Base-by-base conservation (phyloP, 2,113 vertebrate species). In the Barnardius zonarius region DNA sequence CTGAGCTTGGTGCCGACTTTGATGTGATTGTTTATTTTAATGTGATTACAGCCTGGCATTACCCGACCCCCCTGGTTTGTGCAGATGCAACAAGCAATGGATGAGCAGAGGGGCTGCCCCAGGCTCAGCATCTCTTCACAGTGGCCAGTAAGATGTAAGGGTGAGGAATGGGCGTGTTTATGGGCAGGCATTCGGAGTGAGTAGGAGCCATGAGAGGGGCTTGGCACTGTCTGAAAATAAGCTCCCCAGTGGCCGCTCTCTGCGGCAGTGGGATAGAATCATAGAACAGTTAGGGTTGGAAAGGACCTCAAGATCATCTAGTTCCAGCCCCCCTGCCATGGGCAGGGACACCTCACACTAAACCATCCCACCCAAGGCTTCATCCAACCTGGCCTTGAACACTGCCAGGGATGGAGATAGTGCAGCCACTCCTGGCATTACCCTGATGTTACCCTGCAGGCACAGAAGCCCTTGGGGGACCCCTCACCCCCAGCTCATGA, bases 41-140 rank as follows among this genome's bases (percentile, higher is more conserved):
- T 3, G n/a, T 5, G 18, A 2, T 13, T 6, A 2, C 66, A 48
- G 67, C 15, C 49, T 7, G 30, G 24, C 6, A 41, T 5, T 20
- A 8, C 16, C 59, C 0, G 3, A 4, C 13, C 9, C 13, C 24
- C 59, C 24, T 0, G 5, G 46, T 20, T 0, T 3, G 5, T 7
- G 4, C 14, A 6, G n/a, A 1, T 5, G 39, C 17, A 13, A 39
- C 13, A 35, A 8, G 44, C 10, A 3, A 1, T 0, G 30, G 33
- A 5, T 4, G 75, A 11, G n/a, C 10, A 27, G 63, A 23, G 11
- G 13, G 48, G n/a, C 39, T n/a, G 1, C 46, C 3, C 33, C 41
- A 5, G 3, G 25, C 52, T 9, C 44, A 4, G 54, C 31, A 1
- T 6, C 3, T 46, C 17, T 43, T 27, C 31, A 6, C 10, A 8